These are phyloP conservation scores for Steinernema feltiae DNA, from an alignment of 1,140 invertebrate genomes.

Conservation along the genomic window DNA sequence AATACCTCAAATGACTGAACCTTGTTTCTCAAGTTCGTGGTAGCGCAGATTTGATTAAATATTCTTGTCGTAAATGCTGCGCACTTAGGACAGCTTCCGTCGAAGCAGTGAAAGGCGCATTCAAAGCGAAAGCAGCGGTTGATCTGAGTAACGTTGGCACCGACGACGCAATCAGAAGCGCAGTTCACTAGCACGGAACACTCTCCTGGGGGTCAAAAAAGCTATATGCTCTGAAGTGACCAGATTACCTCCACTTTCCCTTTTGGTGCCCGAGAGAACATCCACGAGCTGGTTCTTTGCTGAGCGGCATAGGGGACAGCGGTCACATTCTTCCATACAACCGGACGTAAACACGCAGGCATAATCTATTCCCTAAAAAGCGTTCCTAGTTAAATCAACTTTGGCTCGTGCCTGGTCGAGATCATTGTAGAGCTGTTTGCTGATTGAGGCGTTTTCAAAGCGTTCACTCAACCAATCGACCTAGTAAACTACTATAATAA, in stretches of 20 bases:
- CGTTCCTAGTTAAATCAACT: background rate
- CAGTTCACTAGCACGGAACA: conserved; percentile 14
- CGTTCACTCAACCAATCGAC: background rate
- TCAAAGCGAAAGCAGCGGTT: conserved; percentile 5
- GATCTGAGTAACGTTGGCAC: conserved; percentile 14
- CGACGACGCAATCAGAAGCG: conserved; percentile 1
- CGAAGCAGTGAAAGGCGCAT: conserved; percentile 20
- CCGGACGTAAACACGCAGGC: conserved; percentile 5
- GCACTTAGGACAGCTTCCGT: conserved; percentile 10
- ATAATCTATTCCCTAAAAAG: conserved; percentile 10
- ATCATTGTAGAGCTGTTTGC: conserved; percentile 6
- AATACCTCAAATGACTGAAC: background rate
- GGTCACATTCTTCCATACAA: background rate
- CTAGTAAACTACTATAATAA: background rate
- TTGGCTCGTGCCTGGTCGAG: background rate
- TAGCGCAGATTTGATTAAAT: conserved; percentile 14
- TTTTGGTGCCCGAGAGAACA: background rate
- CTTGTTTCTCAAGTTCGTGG: background rate
- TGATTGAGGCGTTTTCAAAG: conserved; percentile 1
- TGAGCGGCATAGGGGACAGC: background rate
- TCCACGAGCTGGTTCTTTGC: background rate
- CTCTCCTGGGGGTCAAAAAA: background rate
- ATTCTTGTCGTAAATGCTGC: background rate
- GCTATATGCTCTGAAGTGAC: background rate
- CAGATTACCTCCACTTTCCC: background rate